These are phyloP conservation scores for Eulemur albifrons DNA, from an alignment of 2,797 vertebrate species.

Conservation along the genomic window DNA sequence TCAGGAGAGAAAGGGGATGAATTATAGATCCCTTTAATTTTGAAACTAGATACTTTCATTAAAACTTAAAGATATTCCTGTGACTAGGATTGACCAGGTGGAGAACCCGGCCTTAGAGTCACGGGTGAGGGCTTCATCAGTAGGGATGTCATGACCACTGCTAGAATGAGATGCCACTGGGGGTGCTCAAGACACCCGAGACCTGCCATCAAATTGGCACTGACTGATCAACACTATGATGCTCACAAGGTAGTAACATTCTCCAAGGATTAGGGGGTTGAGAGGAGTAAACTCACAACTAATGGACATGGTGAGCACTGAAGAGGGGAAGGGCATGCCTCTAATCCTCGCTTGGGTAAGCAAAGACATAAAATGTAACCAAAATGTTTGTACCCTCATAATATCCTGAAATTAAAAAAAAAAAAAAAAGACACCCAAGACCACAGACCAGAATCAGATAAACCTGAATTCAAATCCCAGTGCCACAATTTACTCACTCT, in stretches of 20 bases:
- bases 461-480: not conserved
- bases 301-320: too few species aligned
- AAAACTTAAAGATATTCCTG: constrained; percentile 17
- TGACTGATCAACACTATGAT: too few species aligned
- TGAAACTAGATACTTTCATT: not conserved
- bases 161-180: not conserved
- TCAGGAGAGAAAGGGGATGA: not conserved
- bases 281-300: too few species aligned
- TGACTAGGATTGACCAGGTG: not conserved
- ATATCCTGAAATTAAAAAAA: too few species aligned
- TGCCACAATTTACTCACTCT: not conserved
- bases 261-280: too few species aligned
- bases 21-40: not conserved
- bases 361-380: too few species aligned
- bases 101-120: not conserved
- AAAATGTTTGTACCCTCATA: too few species aligned
- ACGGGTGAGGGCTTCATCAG: not conserved
- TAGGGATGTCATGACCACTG: not conserved
- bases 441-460: not conserved
- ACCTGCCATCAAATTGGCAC: too few species aligned
- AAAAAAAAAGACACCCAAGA: not conserved
- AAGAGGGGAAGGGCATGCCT: too few species aligned
- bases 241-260: too few species aligned
- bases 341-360: too few species aligned
- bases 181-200: not conserved